A percentile compares a stretch with the other conserved stretches of the same genome.
phyloP scores from a whole-genome alignment of 2,113 vertebrate species.

The Chelonoidis abingdonii region DNA sequence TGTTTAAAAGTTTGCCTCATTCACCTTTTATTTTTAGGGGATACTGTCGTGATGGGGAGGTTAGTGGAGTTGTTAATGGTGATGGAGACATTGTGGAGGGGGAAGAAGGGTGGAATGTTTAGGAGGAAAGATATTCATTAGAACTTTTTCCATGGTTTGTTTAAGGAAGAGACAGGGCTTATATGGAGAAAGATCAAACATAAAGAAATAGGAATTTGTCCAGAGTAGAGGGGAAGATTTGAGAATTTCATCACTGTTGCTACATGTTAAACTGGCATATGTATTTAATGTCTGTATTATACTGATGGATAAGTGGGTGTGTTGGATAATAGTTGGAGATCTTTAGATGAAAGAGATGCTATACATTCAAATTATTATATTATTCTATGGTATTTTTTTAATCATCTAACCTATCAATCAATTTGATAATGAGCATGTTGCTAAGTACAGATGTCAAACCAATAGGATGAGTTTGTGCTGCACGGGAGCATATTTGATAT shows the following conservation, averaged over 20 bases:
- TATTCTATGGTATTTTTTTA: not conserved
- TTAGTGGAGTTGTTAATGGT: not conserved
- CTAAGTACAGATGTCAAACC: not conserved
- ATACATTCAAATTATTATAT: not conserved
- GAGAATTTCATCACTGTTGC: not conserved
- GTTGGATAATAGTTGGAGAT: not conserved
- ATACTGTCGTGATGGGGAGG: not conserved
- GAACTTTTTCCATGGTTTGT: not conserved
- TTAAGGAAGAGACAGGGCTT: not conserved
- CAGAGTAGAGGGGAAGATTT: not conserved
- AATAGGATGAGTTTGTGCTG: not conserved
- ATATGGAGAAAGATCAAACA: not conserved
- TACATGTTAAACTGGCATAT: accelerated
- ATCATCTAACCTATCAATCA: not conserved
- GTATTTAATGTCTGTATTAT: accelerated
- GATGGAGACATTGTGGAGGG: not conserved
- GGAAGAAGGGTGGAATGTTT: not conserved
- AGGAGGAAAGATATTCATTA: not conserved
- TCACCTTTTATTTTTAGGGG: not conserved
- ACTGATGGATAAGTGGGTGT: accelerated
- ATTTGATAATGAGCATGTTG: accelerated
- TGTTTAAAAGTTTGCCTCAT: not conserved
- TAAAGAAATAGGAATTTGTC: not conserved
- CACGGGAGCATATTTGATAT: not conserved
- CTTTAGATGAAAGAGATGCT: not conserved